Conservation (phyloP, 1,140 invertebrate genomes). For the Anoplophora glabripennis region DNA sequence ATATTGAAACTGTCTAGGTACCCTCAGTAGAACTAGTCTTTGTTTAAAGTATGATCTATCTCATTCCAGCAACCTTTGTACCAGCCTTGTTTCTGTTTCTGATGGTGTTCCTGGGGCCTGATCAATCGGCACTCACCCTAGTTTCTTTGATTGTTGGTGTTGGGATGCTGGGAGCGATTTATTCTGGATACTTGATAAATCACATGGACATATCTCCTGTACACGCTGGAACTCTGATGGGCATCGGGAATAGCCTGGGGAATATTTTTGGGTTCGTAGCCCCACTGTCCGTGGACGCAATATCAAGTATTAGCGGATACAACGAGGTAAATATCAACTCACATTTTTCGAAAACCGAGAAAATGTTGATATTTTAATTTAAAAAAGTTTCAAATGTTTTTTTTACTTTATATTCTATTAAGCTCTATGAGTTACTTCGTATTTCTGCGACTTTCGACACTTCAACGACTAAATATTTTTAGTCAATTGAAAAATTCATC, state of each 20-base stretch:
- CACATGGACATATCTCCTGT: slow-evolving; percentile 70
- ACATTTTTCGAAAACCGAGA: too few species aligned
- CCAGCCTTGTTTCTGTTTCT: slow-evolving; percentile 61
- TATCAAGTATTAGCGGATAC: too few species aligned
- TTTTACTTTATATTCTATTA: too few species aligned
- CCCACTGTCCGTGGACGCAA: slow-evolving; percentile 50
- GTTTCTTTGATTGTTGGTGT: slow-evolving; percentile 66
- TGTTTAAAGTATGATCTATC: not conserved
- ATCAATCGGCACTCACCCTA: slow-evolving; percentile 54
- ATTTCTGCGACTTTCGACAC: too few species aligned
- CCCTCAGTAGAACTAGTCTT: not conserved
- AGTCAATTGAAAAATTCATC: too few species aligned
- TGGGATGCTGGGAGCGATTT: slow-evolving; percentile 69
- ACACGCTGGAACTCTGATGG: slow-evolving; percentile 68
- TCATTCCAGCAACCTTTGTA: slow-evolving; percentile 53
- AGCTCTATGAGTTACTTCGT: too few species aligned
- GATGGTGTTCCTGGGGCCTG: slow-evolving; percentile 56
- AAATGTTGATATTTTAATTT: too few species aligned
- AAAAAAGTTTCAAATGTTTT: too few species aligned
- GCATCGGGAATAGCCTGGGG: slow-evolving; percentile 70
- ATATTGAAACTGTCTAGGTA: not conserved
- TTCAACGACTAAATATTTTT: too few species aligned
- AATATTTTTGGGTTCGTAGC: slow-evolving; percentile 68
- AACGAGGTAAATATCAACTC: too few species aligned
- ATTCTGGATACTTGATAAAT: slow-evolving; percentile 65